These are phyloP conservation scores for Trachythela sp. DNA, from an alignment of 64 coral and sea anemone species.

Conservation along the genomic window DNA sequence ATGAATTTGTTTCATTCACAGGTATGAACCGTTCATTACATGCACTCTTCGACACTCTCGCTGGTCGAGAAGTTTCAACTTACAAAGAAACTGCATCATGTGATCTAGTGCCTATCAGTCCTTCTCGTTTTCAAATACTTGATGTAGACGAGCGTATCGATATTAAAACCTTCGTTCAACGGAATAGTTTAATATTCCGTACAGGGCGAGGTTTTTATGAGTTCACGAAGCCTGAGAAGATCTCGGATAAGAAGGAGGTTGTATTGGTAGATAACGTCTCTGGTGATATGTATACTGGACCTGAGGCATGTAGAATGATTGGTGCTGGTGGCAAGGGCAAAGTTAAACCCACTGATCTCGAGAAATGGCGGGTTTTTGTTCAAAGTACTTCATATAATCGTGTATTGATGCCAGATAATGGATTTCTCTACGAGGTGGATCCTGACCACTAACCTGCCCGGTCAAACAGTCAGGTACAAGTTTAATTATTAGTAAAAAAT, in stretches of 20 bases:
- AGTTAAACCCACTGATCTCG: conserved; percentile 67
- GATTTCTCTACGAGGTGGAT: conserved; percentile 93
- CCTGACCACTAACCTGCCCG: conserved; percentile 37
- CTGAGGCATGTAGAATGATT: conserved; percentile 79
- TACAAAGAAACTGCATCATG: background rate
- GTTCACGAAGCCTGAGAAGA: conserved; percentile 96
- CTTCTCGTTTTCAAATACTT: conserved; percentile 88
- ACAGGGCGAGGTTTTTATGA: conserved; percentile 92
- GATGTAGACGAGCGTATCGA: conserved; percentile 83
- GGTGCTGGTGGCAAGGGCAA: conserved; percentile 61
- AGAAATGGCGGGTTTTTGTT: conserved; percentile 94
- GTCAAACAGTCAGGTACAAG: background rate
- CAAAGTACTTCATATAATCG: conserved; percentile 97
- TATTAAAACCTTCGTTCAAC: conserved; percentile 87
- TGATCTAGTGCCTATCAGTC: conserved; percentile 58
- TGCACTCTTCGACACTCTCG: conserved; percentile 84
- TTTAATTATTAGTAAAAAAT: too few species aligned
- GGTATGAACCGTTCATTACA: conserved; percentile 87
- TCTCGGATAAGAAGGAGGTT: conserved; percentile 95
- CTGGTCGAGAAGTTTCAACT: conserved; percentile 56
- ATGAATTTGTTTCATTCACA: background rate
- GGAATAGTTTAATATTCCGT: conserved; percentile 74
- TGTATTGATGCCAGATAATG: conserved; percentile 82
- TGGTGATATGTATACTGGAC: conserved; percentile 87
- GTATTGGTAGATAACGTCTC: conserved; percentile 79